Conservation (phyloP, 23 tunicate genomes). For the Ascidia mentula region DNA sequence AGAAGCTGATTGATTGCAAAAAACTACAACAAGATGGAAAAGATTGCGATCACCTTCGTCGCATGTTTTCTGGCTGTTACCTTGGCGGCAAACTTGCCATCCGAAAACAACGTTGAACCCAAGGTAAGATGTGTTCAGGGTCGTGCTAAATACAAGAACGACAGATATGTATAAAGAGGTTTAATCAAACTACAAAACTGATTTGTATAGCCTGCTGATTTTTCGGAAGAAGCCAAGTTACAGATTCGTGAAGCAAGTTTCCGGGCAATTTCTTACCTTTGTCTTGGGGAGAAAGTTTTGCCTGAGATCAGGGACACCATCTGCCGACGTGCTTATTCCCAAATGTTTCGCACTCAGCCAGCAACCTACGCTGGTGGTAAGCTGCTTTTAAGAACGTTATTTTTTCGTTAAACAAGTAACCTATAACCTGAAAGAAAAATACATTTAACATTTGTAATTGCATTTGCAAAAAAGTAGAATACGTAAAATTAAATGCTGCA, state of each 20-base stretch:
- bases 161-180: too few relatives aligned
- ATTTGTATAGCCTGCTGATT: conserved; percentile 15
- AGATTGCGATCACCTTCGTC: not conserved
- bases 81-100: not conserved
- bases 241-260: conserved; percentile 20
- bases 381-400: not conserved
- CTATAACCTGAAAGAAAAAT: too few relatives aligned
- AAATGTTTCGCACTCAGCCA: not conserved
- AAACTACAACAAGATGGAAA: not conserved
- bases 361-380: not conserved
- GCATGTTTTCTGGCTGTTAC: not conserved
- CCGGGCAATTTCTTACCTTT: conserved; percentile 13
- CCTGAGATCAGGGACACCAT: conserved; percentile 21
- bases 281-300: conserved; percentile 2
- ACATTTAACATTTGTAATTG: too few relatives aligned
- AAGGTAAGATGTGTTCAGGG: too few relatives aligned
- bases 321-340: conserved; percentile 14
- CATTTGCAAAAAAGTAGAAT: too few relatives aligned
- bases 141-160: too few relatives aligned
- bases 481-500: too few relatives aligned
- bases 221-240: conserved; percentile 26
- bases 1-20: not conserved
- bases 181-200: not conserved
- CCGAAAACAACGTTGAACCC: not conserved
- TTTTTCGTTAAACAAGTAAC: not conserved